Conservation (phyloP, 2,888 invertebrate species). For the Eilema sororculum region DNA sequence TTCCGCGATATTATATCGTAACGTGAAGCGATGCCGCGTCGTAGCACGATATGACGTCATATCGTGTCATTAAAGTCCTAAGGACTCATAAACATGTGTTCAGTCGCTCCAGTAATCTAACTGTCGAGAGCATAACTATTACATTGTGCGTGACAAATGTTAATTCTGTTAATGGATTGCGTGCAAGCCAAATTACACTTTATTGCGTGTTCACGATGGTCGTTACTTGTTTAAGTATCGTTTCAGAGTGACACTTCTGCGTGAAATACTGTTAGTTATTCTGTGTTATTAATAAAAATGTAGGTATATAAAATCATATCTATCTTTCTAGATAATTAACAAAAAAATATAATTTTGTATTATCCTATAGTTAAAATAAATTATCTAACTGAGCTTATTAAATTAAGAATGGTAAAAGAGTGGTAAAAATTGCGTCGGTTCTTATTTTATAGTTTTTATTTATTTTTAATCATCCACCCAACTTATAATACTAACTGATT, state of each 20-base stretch:
- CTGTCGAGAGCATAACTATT: not conserved
- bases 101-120: not conserved
- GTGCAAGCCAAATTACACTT: not conserved
- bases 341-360: no score
- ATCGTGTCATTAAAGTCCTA: not conserved
- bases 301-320: not conserved
- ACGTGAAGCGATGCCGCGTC: no score
- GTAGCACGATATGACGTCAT: not conserved
- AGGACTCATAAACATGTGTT: not conserved
- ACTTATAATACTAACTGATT: no score
- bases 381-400: no score
- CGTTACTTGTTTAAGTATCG: conserved; percentile 2
- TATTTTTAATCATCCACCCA: no score
- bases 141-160: not conserved
- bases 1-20: no score
- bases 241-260: not conserved
- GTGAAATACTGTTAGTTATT: not conserved
- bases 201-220: conserved; percentile 4
- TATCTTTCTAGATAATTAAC: not conserved
- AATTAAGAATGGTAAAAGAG: no score
- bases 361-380: no score
- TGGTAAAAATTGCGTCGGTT: no score
- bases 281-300: not conserved
- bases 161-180: not conserved
- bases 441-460: no score